Percentiles rank a stretch among this genome's conserved stretches.
Evolutionary conservation across 2,888 invertebrate species (phyloP).

Genomic region (Drosophila longiperda): DNA sequence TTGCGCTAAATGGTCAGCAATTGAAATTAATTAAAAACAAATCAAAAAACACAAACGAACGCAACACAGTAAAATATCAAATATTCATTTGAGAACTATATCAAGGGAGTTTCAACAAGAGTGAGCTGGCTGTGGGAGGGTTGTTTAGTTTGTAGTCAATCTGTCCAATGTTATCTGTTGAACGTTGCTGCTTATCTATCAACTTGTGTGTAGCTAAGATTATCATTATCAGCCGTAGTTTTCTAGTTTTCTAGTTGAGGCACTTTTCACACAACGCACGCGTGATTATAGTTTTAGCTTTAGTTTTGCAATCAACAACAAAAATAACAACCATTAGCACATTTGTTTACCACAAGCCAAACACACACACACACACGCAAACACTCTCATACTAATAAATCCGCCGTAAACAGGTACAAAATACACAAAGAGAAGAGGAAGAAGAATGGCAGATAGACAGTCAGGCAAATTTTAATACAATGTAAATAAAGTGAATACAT

Average conservation of each 20-base stretch:
- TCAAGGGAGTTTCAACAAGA: not conserved
- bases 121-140: too few relatives aligned
- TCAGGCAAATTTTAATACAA: conserved; percentile 19
- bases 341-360: conserved; percentile 47
- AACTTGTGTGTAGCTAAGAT: conserved; percentile 41
- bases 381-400: not conserved
- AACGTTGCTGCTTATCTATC: conserved; percentile 27
- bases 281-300: conserved; percentile 45
- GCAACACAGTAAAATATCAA: conserved; percentile 25
- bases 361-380: not conserved
- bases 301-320: not conserved
- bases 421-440: conserved; percentile 6
- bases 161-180: conserved; percentile 9
- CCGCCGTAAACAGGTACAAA: conserved; percentile 15
- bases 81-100: conserved; percentile 33
- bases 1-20: conserved; percentile 58
- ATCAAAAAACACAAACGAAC: conserved; percentile 51
- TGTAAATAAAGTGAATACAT: not conserved
- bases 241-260: conserved; percentile 1
- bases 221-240: conserved; percentile 20
- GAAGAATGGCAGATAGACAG: not conserved
- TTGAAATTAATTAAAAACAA: conserved; percentile 70
- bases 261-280: conserved; percentile 44
- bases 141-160: not conserved
- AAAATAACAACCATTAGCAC: conserved; percentile 45